A percentile compares a stretch with the other conserved stretches of the same genome.
phyloP scores from a whole-genome alignment of 2,888 invertebrate species.

The Xylocampa areola region DNA sequence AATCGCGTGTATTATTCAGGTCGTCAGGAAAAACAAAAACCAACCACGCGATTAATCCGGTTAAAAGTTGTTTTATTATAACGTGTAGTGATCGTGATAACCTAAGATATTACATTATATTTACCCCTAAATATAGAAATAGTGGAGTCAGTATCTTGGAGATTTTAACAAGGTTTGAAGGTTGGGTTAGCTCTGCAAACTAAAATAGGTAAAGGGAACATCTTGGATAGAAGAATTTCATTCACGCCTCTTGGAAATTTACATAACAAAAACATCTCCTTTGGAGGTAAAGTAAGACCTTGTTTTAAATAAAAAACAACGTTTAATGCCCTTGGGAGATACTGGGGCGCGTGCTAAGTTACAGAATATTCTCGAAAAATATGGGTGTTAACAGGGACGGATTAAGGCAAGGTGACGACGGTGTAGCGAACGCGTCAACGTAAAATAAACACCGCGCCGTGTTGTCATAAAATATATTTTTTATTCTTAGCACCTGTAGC shows the following conservation, averaged over 20 bases:
- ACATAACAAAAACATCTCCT: slow-evolving; percentile 63
- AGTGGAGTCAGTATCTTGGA: slow-evolving; percentile 12
- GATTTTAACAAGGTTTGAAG: slow-evolving; percentile 16
- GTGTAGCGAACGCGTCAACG: slow-evolving; percentile 13
- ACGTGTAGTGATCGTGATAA: too few relatives aligned
- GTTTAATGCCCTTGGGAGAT: slow-evolving; percentile 38
- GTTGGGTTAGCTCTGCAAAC: slow-evolving; percentile 28
- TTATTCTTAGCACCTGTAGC: slow-evolving; percentile 51
- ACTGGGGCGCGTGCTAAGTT: slow-evolving; percentile 34
- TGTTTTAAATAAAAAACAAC: slow-evolving; percentile 53
- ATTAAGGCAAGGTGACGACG: slow-evolving; percentile 26
- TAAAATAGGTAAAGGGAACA: slow-evolving; percentile 38
- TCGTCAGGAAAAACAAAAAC: too few relatives aligned
- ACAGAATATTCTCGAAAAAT: slow-evolving; percentile 50
- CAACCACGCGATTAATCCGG: too few relatives aligned
- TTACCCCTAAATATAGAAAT: slow-evolving; percentile 16
- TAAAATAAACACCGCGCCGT: slow-evolving; percentile 38
- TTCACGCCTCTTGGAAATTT: slow-evolving; percentile 55
- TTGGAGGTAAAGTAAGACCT: slow-evolving; percentile 37
- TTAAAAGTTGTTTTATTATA: too few relatives aligned
- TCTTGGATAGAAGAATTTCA: slow-evolving; percentile 54
- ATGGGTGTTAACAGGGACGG: slow-evolving; percentile 54
- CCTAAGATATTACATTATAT: too few relatives aligned
- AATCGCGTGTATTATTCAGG: too few relatives aligned
- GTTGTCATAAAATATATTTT: slow-evolving; percentile 43